Conservation (phyloP, 2,113 vertebrate genomes). For the Myotis davidii region DNA sequence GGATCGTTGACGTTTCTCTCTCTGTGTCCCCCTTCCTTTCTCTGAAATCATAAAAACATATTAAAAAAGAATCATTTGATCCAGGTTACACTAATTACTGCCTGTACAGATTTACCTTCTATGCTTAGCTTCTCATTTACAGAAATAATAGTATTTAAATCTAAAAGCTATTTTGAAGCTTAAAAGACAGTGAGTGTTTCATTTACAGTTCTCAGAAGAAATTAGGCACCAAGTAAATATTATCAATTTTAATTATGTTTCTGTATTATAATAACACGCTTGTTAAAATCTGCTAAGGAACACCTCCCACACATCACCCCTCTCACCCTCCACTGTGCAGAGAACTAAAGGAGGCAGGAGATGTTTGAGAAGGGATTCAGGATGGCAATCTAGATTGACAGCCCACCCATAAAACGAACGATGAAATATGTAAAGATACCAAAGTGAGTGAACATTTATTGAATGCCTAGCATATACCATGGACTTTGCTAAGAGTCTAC, state of each 20-base stretch:
- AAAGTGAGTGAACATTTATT: not conserved
- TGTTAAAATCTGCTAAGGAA: not conserved
- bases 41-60: no score
- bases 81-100: not conserved
- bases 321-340: not conserved
- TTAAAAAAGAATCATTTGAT: not conserved
- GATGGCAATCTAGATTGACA: not conserved
- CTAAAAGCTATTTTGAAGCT: not conserved
- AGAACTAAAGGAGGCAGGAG: not conserved
- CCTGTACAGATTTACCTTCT: not conserved
- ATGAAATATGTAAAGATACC: not conserved
- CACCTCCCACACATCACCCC: not conserved
- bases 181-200: constrained; percentile 44
- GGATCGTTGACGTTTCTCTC: no score
- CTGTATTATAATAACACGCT: not conserved
- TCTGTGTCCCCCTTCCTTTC: no score
- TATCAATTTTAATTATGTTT: constrained; percentile 46
- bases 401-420: not conserved
- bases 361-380: not conserved
- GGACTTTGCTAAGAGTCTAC: not conserved
- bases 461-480: not conserved
- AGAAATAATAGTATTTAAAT: not conserved
- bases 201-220: constrained; percentile 25
- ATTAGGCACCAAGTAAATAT: constrained; percentile 34
- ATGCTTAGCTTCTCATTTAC: not conserved